Evolutionary conservation across 1,140 invertebrate genomes (phyloP).

Genomic region (Drosophila lini): DNA sequence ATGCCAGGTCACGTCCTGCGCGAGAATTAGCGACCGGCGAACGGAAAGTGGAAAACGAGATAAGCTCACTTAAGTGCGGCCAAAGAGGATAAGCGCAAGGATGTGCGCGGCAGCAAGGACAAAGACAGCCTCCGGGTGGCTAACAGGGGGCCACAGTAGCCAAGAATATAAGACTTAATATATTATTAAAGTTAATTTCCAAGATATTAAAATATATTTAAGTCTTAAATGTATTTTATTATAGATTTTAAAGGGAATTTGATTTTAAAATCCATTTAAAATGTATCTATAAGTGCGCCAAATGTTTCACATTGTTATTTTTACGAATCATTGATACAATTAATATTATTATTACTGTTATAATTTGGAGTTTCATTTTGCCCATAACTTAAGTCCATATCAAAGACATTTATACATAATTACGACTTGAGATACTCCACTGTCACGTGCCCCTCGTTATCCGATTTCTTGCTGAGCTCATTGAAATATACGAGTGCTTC

Average conservation of each 20-base stretch:
- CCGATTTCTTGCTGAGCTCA: constrained; percentile 7
- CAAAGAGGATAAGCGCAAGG: constrained; percentile 11
- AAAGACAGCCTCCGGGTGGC: constrained; percentile 1
- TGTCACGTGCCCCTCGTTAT: constrained; percentile 9
- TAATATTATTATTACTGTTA: neutral
- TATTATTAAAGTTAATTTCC: neutral
- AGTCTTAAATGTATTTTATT: neutral
- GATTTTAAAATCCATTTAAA: neutral
- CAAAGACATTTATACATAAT: neutral
- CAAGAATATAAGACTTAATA: too few species aligned
- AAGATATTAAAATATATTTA: neutral
- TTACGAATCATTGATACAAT: neutral
- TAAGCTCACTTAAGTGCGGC: constrained; percentile 35
- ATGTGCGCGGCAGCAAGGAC: neutral
- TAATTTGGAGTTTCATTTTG: neutral
- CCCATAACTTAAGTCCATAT: too few species aligned
- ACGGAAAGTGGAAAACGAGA: constrained; percentile 26
- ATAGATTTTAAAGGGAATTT: neutral
- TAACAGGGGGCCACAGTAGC: neutral
- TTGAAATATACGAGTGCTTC: constrained; percentile 13
- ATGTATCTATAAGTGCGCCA: too few species aligned
- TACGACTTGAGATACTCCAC: neutral
- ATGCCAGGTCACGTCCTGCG: constrained; percentile 19
- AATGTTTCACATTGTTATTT: neutral
- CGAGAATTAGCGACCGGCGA: constrained; percentile 35